A percentile compares a stretch with the other conserved stretches of the same genome.
These are phyloP conservation scores for Piprites chloris DNA, from an alignment of 2,113 vertebrate genomes.

Conservation along the genomic window DNA sequence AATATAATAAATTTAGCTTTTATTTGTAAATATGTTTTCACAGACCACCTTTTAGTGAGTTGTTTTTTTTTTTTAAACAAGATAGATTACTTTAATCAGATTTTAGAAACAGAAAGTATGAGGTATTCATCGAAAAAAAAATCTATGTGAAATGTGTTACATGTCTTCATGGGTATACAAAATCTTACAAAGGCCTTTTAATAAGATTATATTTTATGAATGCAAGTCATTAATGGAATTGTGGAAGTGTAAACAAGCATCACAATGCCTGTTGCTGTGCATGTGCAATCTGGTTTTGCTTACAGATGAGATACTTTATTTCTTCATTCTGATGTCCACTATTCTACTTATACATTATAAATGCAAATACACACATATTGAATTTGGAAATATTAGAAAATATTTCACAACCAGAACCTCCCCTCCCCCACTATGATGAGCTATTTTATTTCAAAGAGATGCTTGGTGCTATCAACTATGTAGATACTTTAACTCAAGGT, in stretches of 20 bases:
- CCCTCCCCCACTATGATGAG: background rate
- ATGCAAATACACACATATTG: background rate
- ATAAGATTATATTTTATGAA: conserved; percentile 1
- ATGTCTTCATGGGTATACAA: conserved; percentile 33
- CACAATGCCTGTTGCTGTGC: background rate
- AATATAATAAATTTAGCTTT: conserved; percentile 30
- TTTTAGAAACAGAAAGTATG: conserved; percentile 27
- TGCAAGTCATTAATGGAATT: background rate
- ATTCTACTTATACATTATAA: background rate
- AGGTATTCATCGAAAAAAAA: background rate
- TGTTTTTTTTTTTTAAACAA: conserved; percentile 24
- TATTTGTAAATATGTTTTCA: conserved; percentile 7
- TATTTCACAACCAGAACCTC: conserved; percentile 22
- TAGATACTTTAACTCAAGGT: conserved; percentile 34
- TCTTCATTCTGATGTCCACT: background rate
- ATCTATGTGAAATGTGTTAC: background rate
- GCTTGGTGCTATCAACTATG: background rate
- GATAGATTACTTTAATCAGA: conserved; percentile 39
- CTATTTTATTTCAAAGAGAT: conserved; percentile 48
- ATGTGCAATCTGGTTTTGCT: background rate
- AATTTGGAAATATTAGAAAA: conserved; percentile 51
- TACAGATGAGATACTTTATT: background rate
- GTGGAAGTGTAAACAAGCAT: background rate
- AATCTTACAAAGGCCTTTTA: conserved; percentile 17
- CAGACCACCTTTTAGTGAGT: background rate